Base-by-base conservation (phyloP, 2,797 vertebrate species). In the Dendrocincla tyrannina region DNA sequence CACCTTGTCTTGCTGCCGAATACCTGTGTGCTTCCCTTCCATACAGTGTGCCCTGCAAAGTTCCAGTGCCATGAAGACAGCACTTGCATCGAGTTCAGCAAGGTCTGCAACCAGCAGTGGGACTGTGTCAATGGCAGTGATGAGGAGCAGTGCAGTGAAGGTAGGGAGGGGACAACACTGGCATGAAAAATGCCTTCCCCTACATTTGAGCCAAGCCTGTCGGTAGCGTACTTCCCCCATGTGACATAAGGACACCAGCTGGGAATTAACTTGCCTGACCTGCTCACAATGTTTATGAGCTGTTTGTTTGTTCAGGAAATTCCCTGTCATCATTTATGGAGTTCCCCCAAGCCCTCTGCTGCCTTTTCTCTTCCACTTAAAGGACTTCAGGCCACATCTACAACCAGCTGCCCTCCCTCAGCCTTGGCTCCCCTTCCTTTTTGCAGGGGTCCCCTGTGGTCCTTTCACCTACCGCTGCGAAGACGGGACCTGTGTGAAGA, bases 401-500 rank as follows among this genome's bases (percentile, higher is more conserved):
- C 73, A 83, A 56, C 56, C 33, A 58, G 73, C 18, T 24, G 3
- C 47, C 13, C 19, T 68, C 33, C 77, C 56, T 78, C 69, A 63
- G 49, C 35, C 53, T 70, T 11, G 5, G 44, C 37, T 79, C 53
- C 66, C 53, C 30, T 62, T 63, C 39, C 20, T 85, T 50, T 80
- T 88, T 24, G 5, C 96, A 99, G 99, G 96, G 25, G 98, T 99
- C 47, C 96, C 97, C n/a, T 99, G 99, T 12, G 96, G 98, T 55
- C 98, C 98, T 32, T 98, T 98, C 97, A 99, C 98, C 39, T 99
- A 99, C 69, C 97, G 96, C 92, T 99, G 99, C 69, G 96, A 97
- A 24, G 99, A 99, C 20, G 98, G 98, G 18, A 98, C 98, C 3
- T 99, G 99, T 80, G 95, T 99, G 85, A 99, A 98, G 97, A 99